Base-by-base conservation (phyloP, 2,888 invertebrate species). In the Hylaea fasciaria region DNA sequence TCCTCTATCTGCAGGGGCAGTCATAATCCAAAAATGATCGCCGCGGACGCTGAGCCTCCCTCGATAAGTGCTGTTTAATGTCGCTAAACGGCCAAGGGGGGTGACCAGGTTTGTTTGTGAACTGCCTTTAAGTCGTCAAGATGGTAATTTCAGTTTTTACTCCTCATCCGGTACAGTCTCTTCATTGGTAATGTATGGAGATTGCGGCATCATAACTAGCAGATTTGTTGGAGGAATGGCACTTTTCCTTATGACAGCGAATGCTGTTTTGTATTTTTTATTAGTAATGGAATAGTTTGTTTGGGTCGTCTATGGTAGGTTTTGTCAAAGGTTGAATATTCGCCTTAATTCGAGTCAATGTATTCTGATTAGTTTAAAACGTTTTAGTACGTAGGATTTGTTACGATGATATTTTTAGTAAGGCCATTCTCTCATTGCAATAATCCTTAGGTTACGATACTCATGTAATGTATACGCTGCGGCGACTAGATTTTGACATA, bases 1-100 rank as follows among this genome's bases (percentile, higher is more conserved):
- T 87, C 90, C 83, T 84, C 81, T 88, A 86, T 89, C 83, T 83
- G 75, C 65, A 76, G 81, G 85, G 87, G 85, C 85, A 82, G 89
- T 77, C 80, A 86, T 91, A 91, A 91, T 91, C 90, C 90, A 86
- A 87, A 90, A 91, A 91, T 91, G 88, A 91, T 92, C 84, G 86
- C 76, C 68, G 46, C 82, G 84, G 32, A 9, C 32, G 7, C 10
- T 10, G 10, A 10, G 32, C 32, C 85, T 86, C 87, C 83, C 79
- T 71, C 71, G 85, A 86, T 90, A 90, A 91, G 87, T 82, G 85
- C 76, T 84, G 75, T 90, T 90, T 89, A 90, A 91, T 90, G 83
- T 79, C 78, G 72, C 82, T 83, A 86, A 89, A 86, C 81, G 82
- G 66, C 64, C 72, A 70, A 69, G 45, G 48, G 35, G 44, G 16